Conservation (phyloP, 2,797 vertebrate genomes). For the Rhinoraja longicauda region DNA sequence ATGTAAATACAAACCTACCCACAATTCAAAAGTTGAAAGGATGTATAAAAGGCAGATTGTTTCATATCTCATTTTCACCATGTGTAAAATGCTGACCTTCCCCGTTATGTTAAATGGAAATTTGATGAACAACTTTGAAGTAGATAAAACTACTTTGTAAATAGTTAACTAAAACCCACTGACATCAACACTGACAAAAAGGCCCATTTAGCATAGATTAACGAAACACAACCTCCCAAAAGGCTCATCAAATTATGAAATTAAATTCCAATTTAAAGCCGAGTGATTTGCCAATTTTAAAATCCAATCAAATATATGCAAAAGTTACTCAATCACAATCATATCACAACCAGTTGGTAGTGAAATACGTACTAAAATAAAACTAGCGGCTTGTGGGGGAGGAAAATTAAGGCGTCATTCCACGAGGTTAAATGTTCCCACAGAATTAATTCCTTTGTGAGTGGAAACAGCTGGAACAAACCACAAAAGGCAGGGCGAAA, state of each 20-base stretch:
- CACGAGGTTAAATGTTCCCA: constrained; percentile 4
- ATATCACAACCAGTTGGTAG: not conserved
- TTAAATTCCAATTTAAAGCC: not conserved
- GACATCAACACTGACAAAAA: not conserved
- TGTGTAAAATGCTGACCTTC: not conserved
- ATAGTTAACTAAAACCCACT: too few species aligned
- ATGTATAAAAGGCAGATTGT: too few species aligned
- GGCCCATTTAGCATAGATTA: not conserved
- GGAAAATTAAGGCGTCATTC: not conserved
- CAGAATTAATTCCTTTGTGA: constrained; percentile 31
- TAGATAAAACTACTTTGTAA: too few species aligned
- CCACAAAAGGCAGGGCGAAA: not conserved
- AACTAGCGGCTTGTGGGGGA: not conserved
- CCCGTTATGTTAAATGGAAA: not conserved
- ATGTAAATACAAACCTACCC: not conserved
- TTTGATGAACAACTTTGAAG: not conserved
- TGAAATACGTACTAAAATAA: constrained; percentile 19
- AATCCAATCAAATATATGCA: not conserved
- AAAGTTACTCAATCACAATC: not conserved
- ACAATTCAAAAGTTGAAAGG: not conserved
- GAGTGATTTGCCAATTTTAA: not conserved
- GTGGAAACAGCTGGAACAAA: not conserved
- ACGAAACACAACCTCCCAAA: not conserved
- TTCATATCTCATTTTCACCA: too few species aligned
- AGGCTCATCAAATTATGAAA: not conserved